Conservation (phyloP, 1,140 invertebrate species). For the Drosophila ananassae region DNA sequence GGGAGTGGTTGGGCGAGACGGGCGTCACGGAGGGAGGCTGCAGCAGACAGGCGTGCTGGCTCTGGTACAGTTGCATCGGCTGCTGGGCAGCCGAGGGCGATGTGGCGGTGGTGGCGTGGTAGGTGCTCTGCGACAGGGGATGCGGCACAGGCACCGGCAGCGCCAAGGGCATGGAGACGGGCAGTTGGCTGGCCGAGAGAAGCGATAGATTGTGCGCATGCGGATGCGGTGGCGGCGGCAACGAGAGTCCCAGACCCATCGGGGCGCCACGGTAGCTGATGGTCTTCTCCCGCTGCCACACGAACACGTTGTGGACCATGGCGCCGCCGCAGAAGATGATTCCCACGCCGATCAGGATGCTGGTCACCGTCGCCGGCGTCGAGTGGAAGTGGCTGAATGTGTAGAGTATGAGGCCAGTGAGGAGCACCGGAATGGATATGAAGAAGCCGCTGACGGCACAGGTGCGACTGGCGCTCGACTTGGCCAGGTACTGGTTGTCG, state of each 20-base stretch:
- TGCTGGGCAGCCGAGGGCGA: constrained; percentile 4
- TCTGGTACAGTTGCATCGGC: constrained; percentile 65
- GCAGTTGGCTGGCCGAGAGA: constrained; percentile 36
- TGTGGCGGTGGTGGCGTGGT: constrained; percentile 34
- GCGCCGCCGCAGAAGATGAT: constrained; percentile 96
- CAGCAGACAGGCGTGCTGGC: constrained; percentile 35
- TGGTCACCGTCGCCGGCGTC: constrained; percentile 94
- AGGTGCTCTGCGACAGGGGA: constrained; percentile 2
- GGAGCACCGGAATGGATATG: constrained; percentile 96
- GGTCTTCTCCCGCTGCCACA: constrained; percentile 95
- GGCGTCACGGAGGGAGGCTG: constrained; percentile 77
- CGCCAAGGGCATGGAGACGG: constrained; percentile 13
- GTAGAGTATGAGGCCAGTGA: constrained; percentile 96
- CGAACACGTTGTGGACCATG: constrained; percentile 96
- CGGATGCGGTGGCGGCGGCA: not conserved
- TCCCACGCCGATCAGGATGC: constrained; percentile 93
- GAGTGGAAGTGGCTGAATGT: constrained; percentile 96
- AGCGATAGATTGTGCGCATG: constrained; percentile 48
- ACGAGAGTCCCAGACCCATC: constrained; percentile 19
- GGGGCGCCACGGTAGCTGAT: constrained; percentile 84
- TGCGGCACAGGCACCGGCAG: constrained; percentile 12
- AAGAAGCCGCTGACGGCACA: constrained; percentile 96
- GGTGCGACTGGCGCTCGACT: constrained; percentile 94
- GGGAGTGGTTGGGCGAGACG: constrained; percentile 82
- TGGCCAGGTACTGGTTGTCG: constrained; percentile 95